Conservation (phyloP, 2,888 invertebrate species). For the Zygaena filipendulae region DNA sequence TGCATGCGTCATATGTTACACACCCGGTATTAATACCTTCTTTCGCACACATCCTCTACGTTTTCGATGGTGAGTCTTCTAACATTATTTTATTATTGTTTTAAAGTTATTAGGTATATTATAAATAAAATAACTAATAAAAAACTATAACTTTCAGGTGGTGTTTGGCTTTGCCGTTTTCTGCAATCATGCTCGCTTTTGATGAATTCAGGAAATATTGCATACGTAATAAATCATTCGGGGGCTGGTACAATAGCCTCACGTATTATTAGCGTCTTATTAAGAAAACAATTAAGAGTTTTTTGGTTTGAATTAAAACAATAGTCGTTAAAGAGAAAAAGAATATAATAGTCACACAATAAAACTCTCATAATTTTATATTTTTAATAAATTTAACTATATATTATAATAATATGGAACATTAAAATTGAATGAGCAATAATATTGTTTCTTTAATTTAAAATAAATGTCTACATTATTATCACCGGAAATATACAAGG, state of each 20-base stretch:
- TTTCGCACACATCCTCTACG: constrained; percentile 66
- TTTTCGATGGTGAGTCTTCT: constrained; percentile 33
- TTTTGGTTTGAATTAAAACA: no score
- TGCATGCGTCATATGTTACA: constrained; percentile 72
- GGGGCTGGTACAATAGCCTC: constrained; percentile 47
- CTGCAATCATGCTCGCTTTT: constrained; percentile 74
- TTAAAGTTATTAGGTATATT: no score
- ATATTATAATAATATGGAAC: no score
- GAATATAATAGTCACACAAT: no score
- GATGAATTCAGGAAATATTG: constrained; percentile 79
- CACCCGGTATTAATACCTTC: constrained; percentile 72
- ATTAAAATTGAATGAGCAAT: no score
- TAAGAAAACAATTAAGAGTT: no score
- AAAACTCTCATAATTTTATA: no score
- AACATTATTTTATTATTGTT: background rate
- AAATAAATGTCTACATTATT: no score
- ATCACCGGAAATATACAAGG: no score
- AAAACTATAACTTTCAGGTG: constrained; percentile 65
- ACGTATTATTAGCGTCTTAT: constrained; percentile 48
- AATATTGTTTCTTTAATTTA: no score
- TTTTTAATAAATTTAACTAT: no score
- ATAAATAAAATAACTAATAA: background rate
- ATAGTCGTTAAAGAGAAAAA: no score
- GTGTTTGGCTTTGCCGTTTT: constrained; percentile 79
- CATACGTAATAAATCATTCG: constrained; percentile 56